phyloP scores from a whole-genome alignment of 2,888 invertebrate species.

The Camponotus fellah region DNA sequence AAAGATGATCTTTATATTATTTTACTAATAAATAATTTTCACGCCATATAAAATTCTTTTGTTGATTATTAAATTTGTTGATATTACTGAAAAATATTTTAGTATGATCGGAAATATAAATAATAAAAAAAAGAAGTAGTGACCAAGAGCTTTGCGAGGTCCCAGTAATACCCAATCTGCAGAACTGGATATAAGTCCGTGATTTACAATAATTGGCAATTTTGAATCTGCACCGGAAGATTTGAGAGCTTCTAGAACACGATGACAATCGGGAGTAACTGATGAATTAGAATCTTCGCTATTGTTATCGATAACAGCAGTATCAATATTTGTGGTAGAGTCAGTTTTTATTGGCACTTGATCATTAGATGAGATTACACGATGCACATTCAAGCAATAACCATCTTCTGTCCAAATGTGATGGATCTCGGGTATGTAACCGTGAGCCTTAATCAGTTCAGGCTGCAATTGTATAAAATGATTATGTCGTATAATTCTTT shows the following conservation, averaged over 20 bases:
- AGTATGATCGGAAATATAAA: not conserved
- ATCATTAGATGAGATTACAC: conserved; percentile 80
- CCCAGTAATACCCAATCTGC: conserved; percentile 84
- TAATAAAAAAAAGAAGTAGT: not conserved
- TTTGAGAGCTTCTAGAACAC: conserved; percentile 29
- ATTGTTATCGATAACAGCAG: too few relatives aligned
- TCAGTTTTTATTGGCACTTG: conserved; percentile 17
- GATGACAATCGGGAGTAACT: not conserved
- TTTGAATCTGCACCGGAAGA: conserved; percentile 48
- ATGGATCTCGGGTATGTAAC: conserved; percentile 86
- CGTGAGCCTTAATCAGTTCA: conserved; percentile 85
- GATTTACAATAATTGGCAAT: conserved; percentile 80
- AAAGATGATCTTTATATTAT: conserved; percentile 12
- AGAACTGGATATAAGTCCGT: conserved; percentile 83
- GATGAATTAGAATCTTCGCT: conserved; percentile 2
- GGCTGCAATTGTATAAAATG: conserved; percentile 82
- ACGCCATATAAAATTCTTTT: too few relatives aligned
- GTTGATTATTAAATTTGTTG: not conserved
- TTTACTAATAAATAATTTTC: not conserved
- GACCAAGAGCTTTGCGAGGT: conserved; percentile 82
- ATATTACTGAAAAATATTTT: not conserved
- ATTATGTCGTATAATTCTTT: not conserved
- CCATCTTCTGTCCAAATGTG: conserved; percentile 86
- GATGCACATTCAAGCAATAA: conserved; percentile 86
- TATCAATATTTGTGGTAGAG: not conserved